phyloP scores from a whole-genome alignment of 2,888 invertebrate species.

The Spialia ferax region DNA sequence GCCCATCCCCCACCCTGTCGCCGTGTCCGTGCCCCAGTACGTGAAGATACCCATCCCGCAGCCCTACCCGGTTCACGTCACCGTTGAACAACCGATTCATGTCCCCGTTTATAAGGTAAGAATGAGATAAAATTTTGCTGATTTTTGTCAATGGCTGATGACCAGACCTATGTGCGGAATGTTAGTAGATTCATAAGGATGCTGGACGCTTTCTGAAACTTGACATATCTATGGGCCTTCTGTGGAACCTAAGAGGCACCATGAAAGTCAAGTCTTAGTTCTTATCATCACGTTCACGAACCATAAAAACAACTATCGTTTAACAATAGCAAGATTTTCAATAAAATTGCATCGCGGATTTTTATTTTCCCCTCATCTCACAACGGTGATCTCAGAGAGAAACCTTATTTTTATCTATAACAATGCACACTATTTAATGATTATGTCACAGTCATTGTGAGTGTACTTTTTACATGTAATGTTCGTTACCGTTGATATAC shows the following conservation, averaged over 20 bases:
- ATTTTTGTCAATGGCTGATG: not conserved
- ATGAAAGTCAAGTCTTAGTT: no score
- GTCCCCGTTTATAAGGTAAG: slow-evolving; percentile 90
- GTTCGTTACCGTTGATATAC: slow-evolving; percentile 57
- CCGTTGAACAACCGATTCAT: slow-evolving; percentile 90
- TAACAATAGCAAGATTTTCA: slow-evolving; percentile 18
- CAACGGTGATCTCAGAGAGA: slow-evolving; percentile 25
- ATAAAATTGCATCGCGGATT: slow-evolving; percentile 17
- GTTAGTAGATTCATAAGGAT: not conserved
- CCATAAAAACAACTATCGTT: slow-evolving; percentile 1
- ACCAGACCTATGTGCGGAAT: not conserved
- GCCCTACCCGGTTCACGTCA: slow-evolving; percentile 91
- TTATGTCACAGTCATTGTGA: slow-evolving; percentile 54
- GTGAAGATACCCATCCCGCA: slow-evolving; percentile 91
- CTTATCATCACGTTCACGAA: slow-evolving; percentile 17
- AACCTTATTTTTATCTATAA: slow-evolving; percentile 30
- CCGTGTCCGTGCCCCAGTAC: slow-evolving; percentile 90
- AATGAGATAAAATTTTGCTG: not conserved
- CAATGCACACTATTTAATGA: slow-evolving; percentile 42
- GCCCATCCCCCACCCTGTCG: slow-evolving; percentile 91
- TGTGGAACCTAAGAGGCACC: no score
- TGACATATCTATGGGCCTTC: not conserved
- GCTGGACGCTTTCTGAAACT: not conserved
- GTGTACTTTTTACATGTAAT: slow-evolving; percentile 41
- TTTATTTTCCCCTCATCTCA: slow-evolving; percentile 27